Evolutionary conservation across 2,888 invertebrate species (phyloP), one percentile per base, ranked within the genome.

Genomic region (Hesperia comma): DNA sequence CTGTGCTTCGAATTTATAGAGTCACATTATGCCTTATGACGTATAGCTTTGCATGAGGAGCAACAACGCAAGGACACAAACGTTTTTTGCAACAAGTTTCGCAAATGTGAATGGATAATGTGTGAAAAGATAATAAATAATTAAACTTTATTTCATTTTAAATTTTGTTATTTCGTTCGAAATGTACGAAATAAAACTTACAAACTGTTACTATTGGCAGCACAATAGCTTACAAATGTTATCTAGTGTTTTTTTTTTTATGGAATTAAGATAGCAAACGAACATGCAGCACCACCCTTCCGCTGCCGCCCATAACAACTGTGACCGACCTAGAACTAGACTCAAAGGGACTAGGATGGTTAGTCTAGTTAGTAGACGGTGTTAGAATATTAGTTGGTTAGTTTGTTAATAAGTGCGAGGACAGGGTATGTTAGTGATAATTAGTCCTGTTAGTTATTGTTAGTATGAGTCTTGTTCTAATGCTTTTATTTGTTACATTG

Each of bases 11-110:
- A 66, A 66, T 66, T 37, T 37, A 37, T 61, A 66, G 54, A 55
- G 37, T 46, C 46, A 37, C 53, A 66, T 66, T 66, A 66, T 54
- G 7, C 46, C n/a, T 61, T 55, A 66, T 60, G 66, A 54, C 60
- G 54, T 64, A 49, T 41, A n/a, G n/a, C 19, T 43, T 58, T 43
- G 53, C 40, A 19, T 19, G n/a, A 57, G 3, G 19, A 21, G 14
- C 21, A 43, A 26, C 15, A 21, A 21, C 53, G 14, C 40, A 40
- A 61, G 41, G 61, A 40, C 26, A 7, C 1, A 19, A 19, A 12
- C 10, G 19, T 8, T 19, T 10, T 49, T 49, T 49, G 49, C 19
- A 19, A 49, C 49, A 12, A 19, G 49, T 19, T 49, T 49, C 49
- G 49, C 10, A 49, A 49, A 49, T 12, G 19, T 19, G 10, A 49